Evolutionary conservation across 2,113 vertebrate species (phyloP).

Genomic region (Tetrao urogallus): DNA sequence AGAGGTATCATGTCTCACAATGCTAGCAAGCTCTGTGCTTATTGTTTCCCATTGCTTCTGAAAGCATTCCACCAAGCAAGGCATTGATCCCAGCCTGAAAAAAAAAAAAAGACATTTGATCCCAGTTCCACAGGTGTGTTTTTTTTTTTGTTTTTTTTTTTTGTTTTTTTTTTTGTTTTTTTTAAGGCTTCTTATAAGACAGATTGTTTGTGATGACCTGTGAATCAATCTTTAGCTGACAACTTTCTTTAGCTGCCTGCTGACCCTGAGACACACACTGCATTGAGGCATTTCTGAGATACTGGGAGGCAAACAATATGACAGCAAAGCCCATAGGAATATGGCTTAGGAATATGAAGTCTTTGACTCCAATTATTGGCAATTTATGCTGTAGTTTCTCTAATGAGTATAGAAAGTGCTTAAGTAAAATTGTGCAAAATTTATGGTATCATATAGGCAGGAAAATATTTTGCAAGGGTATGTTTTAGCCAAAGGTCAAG

Average conservation of each 20-base stretch:
- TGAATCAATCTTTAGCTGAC: neutral
- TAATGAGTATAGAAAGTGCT: accelerated
- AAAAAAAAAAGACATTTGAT: neutral
- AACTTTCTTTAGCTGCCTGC: neutral
- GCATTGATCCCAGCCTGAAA: neutral
- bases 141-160: too few relatives aligned
- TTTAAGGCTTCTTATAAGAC: neutral
- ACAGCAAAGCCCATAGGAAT: neutral
- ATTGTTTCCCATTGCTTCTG: neutral
- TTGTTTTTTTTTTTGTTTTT: neutral
- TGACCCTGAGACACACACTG: neutral
- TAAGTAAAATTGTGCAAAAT: neutral
- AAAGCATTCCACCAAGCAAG: neutral
- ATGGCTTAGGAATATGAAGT: neutral
- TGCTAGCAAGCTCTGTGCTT: neutral
- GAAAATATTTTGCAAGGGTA: neutral
- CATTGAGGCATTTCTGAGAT: neutral
- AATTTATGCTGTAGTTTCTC: neutral
- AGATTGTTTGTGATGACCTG: neutral
- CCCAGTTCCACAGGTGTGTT: neutral
- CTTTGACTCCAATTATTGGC: neutral
- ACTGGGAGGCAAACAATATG: neutral
- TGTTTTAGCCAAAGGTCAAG: neutral
- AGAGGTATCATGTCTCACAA: neutral
- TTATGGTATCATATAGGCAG: neutral